A percentile compares a stretch with the other conserved stretches of the same genome.
phyloP scores from a whole-genome alignment of 2,888 invertebrate genomes.

The Polietes domitor region DNA sequence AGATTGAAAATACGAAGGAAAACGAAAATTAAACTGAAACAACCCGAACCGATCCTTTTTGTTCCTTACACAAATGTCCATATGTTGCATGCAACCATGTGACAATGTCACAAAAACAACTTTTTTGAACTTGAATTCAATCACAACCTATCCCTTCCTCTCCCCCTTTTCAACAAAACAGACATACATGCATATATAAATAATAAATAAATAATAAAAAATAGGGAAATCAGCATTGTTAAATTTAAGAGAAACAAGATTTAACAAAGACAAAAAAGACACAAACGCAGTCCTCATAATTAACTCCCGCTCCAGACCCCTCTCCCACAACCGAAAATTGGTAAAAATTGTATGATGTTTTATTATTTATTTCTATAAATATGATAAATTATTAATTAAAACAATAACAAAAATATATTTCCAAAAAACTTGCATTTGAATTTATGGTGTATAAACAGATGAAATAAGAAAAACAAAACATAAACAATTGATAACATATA shows the following conservation, averaged over 20 bases:
- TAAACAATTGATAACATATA: conserved; percentile 59
- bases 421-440: conserved; percentile 73
- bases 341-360: conserved; percentile 76
- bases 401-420: conserved; percentile 65
- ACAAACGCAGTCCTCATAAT: not conserved
- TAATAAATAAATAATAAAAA: conserved; percentile 43
- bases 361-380: conserved; percentile 75
- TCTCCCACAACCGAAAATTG: conserved; percentile 69
- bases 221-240: conserved; percentile 54
- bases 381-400: conserved; percentile 65
- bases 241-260: conserved; percentile 40
- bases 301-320: not conserved
- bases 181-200: conserved; percentile 28
- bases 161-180: conserved; percentile 21
- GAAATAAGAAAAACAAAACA: conserved; percentile 45
- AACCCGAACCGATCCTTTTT: conserved; percentile 38
- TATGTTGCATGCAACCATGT: too few relatives aligned
- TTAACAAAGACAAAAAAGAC: not conserved
- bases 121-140: not conserved
- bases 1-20: not conserved
- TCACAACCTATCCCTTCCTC: not conserved
- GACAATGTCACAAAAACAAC: not conserved
- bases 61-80: conserved; percentile 59
- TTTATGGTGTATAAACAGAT: conserved; percentile 76
- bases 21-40: conserved; percentile 6